Conservation (phyloP, 1,140 invertebrate species). For the Chionoecetes opilio region DNA sequence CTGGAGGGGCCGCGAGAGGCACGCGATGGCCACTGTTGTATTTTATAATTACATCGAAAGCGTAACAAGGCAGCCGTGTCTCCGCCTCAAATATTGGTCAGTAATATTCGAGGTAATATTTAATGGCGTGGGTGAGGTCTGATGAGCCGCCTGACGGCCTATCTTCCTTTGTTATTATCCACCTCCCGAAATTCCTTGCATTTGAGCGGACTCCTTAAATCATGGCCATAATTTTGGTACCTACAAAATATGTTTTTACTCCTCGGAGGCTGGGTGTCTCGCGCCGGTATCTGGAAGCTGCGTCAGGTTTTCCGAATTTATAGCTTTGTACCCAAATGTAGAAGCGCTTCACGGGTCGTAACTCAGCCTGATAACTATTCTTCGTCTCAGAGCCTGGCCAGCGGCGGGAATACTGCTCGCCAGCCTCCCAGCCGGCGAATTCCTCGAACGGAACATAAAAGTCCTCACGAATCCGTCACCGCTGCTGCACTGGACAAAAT, state of each 20-base stretch:
- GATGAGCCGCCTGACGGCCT: conserved; percentile 28
- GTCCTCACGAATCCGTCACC: conserved; percentile 1
- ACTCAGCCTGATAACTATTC: conserved; percentile 28
- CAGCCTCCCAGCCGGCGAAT: neutral
- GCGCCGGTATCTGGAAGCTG: conserved; percentile 14
- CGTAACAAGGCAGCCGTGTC: conserved; percentile 39
- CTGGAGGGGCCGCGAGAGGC: neutral
- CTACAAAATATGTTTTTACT: conserved; percentile 31
- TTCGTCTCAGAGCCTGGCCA: neutral
- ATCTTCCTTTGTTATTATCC: conserved; percentile 20
- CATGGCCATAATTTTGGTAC: conserved; percentile 28
- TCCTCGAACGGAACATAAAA: conserved; percentile 8
- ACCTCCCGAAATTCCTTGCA: conserved; percentile 27
- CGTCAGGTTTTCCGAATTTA: conserved; percentile 28
- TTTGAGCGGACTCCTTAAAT: conserved; percentile 28
- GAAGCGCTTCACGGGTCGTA: conserved; percentile 24
- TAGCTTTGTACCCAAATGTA: conserved; percentile 19
- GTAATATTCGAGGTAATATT: conserved; percentile 55
- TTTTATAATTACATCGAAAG: conserved; percentile 64
- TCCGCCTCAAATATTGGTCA: conserved; percentile 56
- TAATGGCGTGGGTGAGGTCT: conserved; percentile 15
- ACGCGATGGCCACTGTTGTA: conserved; percentile 48
- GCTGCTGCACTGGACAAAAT: neutral
- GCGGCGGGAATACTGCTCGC: conserved; percentile 21
- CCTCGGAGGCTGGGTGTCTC: conserved; percentile 1